These are phyloP conservation scores for Liolophura sinensis DNA, from an alignment of 1,140 invertebrate species.

Conservation along the genomic window DNA sequence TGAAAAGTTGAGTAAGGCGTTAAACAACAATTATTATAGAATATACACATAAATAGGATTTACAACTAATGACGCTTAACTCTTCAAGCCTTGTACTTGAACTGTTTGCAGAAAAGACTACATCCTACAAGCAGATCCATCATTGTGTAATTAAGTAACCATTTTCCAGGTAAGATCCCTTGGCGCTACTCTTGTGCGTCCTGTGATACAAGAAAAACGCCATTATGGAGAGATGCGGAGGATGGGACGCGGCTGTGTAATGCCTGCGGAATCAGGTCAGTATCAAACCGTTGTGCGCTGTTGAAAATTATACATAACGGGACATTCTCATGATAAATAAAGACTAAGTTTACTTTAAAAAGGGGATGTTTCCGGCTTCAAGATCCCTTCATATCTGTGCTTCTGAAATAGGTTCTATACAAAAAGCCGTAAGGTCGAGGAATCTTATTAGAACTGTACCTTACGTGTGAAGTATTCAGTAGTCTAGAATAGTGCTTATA, in stretches of 20 bases:
- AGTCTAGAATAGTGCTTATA: too few species aligned
- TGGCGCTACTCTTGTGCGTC: conserved; percentile 55
- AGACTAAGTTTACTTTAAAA: background rate
- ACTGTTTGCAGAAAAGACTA: background rate
- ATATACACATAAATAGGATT: too few species aligned
- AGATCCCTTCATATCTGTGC: background rate
- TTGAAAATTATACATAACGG: background rate
- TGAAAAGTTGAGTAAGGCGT: too few species aligned
- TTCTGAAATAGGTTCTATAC: background rate
- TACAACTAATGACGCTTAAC: too few species aligned
- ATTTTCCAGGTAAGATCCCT: conserved; percentile 8
- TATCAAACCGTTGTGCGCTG: background rate
- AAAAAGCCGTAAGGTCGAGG: too few species aligned
- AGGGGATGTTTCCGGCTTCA: too few species aligned
- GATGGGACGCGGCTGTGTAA: conserved; percentile 59
- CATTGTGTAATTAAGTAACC: background rate
- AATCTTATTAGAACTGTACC: too few species aligned
- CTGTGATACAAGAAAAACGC: conserved; percentile 54
- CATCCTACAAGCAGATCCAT: background rate
- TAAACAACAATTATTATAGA: too few species aligned
- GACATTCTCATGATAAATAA: background rate
- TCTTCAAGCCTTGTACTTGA: too few species aligned
- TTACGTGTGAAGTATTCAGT: too few species aligned
- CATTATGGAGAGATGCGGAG: conserved; percentile 58
- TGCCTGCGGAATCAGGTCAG: conserved; percentile 58